Evolutionary conservation across 2,797 vertebrate species (phyloP), one percentile per base, ranked within the genome.

Genomic region (Coccyzus lansbergi): DNA sequence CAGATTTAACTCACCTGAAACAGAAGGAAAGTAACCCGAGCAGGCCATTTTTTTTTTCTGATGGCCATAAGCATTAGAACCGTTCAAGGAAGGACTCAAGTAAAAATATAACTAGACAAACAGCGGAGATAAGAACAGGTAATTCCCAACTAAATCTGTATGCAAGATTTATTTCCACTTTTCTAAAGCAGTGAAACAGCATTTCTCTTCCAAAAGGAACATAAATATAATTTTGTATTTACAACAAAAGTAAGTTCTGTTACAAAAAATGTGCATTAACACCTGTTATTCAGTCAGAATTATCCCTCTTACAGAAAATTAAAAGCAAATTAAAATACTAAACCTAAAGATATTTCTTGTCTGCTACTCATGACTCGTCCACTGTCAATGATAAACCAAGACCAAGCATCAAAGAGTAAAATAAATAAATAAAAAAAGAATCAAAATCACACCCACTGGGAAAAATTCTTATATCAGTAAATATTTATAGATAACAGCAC

Each of bases 1-100:
- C 40, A 94, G 87, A 91, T 70, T 81, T 78, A 93, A 86, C 79
- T 93, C 71, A 77, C 46, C 26, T 80, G 78, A 91, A 93, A 83
- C 55, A 91, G 51, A 42, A 91, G 48, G 33, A 78, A 75, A 90
- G 62, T 78, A 89, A 87, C n/a, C 64, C 70, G 38, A 34, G 33
- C 53, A 93, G 69, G 63, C 34, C 48, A 62, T 44, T 88, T 83
- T 80, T n/a, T n/a, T 84, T 40, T 69, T 86, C 58, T 81, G 31
- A 40, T 78, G 51, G 48, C 58, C 49, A 17, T 14, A 2, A 58
- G 53, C 5, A 0, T 83, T 75, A 91, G 46, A 81, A 75, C 42
- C 86, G 60, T 15, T 75, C 76, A 93, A 70, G 38, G 51, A 87
- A 93, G 42, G 53, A 29, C 78, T 56, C 56, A 91, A 85, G 55